Evolutionary conservation across 2,888 invertebrate species (phyloP).

Genomic region (Capitulum mitella): DNA sequence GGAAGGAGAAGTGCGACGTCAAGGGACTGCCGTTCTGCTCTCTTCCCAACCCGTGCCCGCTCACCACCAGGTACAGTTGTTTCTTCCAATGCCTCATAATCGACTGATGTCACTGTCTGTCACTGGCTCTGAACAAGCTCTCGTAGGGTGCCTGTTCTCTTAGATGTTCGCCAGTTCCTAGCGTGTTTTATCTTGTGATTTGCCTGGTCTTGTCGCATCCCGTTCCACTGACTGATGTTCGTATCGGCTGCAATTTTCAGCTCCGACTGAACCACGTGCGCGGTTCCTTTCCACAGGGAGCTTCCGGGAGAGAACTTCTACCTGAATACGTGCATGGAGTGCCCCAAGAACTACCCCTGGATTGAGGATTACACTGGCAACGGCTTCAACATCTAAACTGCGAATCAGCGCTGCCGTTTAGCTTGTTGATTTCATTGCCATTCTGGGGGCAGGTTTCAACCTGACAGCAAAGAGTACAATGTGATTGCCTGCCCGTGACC

Average conservation of each 20-base stretch:
- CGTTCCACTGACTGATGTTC: no score
- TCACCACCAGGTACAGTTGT: slow-evolving; percentile 61
- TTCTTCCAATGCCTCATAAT: no score
- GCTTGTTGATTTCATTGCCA: background rate
- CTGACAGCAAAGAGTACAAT: background rate
- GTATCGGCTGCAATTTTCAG: no score
- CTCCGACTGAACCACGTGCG: no score
- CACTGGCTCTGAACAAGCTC: no score
- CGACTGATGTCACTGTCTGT: no score
- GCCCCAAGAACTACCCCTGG: slow-evolving; percentile 93
- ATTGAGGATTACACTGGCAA: slow-evolving; percentile 89
- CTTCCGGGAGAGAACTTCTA: slow-evolving; percentile 84
- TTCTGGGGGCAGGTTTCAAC: background rate
- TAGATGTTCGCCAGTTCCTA: no score
- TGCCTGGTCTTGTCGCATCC: no score
- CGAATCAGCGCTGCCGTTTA: background rate
- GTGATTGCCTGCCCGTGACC: background rate
- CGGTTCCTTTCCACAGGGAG: slow-evolving; percentile 47
- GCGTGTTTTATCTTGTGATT: no score
- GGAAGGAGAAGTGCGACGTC: slow-evolving; percentile 92
- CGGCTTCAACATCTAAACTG: slow-evolving; percentile 47
- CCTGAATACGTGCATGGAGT: slow-evolving; percentile 91
- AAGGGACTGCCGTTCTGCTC: slow-evolving; percentile 90
- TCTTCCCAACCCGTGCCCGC: slow-evolving; percentile 79
- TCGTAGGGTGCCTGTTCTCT: no score